phyloP scores from a whole-genome alignment of 2,888 invertebrate species.

The Flexamia atlantica region DNA sequence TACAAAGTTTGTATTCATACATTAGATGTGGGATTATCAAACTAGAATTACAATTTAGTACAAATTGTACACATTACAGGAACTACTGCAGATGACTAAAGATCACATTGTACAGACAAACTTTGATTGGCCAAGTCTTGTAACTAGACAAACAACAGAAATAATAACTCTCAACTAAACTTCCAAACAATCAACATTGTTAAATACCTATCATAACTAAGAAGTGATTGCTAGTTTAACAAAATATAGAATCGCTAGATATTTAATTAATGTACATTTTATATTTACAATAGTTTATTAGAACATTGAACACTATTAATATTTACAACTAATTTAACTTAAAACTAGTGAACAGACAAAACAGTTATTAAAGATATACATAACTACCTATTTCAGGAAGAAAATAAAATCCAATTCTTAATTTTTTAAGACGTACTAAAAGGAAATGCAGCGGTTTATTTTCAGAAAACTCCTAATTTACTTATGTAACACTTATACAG shows the following conservation, averaged over 20 bases:
- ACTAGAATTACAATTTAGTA: conserved; percentile 35
- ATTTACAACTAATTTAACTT: conserved; percentile 16
- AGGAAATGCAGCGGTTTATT: no score
- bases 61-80: conserved; percentile 49
- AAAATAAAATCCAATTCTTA: no score
- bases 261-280: conserved; percentile 41
- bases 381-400: no score
- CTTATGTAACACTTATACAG: no score
- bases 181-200: conserved; percentile 56
- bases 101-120: conserved; percentile 37
- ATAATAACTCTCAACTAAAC: conserved; percentile 57
- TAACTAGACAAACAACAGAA: conserved; percentile 44
- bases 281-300: conserved; percentile 33
- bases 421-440: no score
- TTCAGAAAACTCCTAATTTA: no score
- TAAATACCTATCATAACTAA: conserved; percentile 47
- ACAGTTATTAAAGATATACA: no score
- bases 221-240: conserved; percentile 31
- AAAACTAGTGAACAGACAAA: not conserved
- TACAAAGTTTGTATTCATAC: conserved; percentile 10
- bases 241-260: conserved; percentile 32
- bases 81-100: conserved; percentile 50
- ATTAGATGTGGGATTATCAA: conserved; percentile 28
- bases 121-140: conserved; percentile 14
- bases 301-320: conserved; percentile 40